phyloP scores from a whole-genome alignment of 1,140 invertebrate genomes.

The Platorchestia sp. region DNA sequence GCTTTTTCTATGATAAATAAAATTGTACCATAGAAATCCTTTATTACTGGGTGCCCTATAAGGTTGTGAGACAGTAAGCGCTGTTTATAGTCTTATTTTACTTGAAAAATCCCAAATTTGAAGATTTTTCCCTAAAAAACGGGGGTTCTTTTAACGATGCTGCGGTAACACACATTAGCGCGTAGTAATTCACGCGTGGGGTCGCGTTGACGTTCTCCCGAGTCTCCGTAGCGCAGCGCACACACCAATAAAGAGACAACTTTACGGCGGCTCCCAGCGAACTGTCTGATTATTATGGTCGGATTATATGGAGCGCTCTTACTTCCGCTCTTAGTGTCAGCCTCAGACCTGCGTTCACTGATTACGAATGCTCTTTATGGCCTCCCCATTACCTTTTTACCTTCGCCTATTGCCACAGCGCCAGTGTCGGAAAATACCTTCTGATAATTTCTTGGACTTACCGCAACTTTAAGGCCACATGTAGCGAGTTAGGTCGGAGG shows the following conservation, averaged over 20 bases:
- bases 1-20: too few species aligned
- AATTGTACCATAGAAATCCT: too few species aligned
- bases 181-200: too few species aligned
- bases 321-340: slow-evolving; percentile 45
- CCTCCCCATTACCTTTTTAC: not conserved
- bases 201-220: too few species aligned
- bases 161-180: too few species aligned
- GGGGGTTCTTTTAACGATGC: too few species aligned
- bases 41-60: too few species aligned
- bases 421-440: not conserved
- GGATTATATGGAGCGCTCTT: slow-evolving; percentile 35
- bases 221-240: not conserved
- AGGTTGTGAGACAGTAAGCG: too few species aligned
- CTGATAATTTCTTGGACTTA: not conserved
- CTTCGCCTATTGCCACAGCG: not conserved
- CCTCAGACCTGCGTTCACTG: not conserved
- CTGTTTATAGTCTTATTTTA: too few species aligned
- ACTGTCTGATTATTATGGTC: slow-evolving; percentile 28
- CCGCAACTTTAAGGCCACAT: not conserved
- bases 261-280: not conserved
- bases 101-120: too few species aligned
- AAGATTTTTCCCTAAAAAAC: too few species aligned
- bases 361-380: slow-evolving; percentile 41
- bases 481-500: not conserved
- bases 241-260: not conserved